Evolutionary conservation across 2,888 invertebrate species (phyloP).

Genomic region (Amblyteles armatorius): DNA sequence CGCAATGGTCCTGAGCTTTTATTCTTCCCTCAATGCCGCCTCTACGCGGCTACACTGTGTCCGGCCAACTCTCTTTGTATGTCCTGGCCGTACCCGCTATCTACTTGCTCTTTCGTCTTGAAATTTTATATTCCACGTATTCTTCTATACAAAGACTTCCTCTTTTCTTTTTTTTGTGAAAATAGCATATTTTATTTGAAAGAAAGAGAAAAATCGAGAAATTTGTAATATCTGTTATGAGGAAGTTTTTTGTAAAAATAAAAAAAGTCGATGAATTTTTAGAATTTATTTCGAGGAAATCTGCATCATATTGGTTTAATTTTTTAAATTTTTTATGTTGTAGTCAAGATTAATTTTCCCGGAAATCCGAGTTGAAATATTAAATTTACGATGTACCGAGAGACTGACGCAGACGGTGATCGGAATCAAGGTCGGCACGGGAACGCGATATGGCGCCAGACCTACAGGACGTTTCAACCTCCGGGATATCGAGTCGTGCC

Average conservation of each 20-base stretch:
- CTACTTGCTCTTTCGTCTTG: conserved; percentile 9
- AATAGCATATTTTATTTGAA: neutral
- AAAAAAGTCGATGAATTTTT: neutral
- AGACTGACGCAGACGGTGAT: conserved; percentile 46
- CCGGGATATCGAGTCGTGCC: conserved; percentile 52
- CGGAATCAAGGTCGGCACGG: conserved; percentile 56
- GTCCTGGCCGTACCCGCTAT: neutral
- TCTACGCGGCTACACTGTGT: conserved; percentile 28
- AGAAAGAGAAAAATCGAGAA: neutral
- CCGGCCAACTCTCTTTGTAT: neutral
- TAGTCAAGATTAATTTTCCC: conserved; percentile 4
- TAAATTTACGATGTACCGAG: neutral
- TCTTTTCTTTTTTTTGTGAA: neutral
- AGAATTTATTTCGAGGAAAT: neutral
- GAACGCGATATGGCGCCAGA: conserved; percentile 57
- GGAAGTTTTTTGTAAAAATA: neutral
- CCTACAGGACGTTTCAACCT: conserved; percentile 27
- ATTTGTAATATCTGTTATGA: neutral
- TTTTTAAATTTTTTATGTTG: neutral
- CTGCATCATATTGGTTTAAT: neutral
- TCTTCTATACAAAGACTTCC: neutral
- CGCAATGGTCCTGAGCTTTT: conserved; percentile 61
- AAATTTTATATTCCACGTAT: neutral
- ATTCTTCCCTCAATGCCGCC: conserved; percentile 28
- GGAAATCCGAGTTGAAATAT: conserved; percentile 5